Percentiles rank a stretch among this genome's conserved stretches.
Evolutionary conservation across 2,888 invertebrate species (phyloP).

Genomic region (Apamea sordens): DNA sequence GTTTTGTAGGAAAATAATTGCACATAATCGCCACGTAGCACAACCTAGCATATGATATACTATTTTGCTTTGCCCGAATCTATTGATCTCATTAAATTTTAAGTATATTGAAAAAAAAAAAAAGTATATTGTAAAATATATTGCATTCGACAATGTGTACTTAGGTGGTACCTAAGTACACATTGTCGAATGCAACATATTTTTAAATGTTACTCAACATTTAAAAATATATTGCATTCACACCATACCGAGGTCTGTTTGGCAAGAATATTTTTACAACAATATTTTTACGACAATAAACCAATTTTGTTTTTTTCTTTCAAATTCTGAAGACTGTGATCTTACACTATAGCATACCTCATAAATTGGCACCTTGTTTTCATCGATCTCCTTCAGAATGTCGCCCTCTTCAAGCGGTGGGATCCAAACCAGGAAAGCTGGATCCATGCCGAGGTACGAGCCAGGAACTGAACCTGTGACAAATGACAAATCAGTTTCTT

Average conservation of each 20-base stretch:
- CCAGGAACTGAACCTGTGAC: conserved; percentile 94
- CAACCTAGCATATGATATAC: not conserved
- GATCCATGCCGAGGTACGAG: conserved; percentile 97
- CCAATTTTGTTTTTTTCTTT: not conserved
- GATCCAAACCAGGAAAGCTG: conserved; percentile 96
- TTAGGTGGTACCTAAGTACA: not conserved
- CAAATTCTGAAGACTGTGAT: not conserved
- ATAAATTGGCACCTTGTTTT: conserved; percentile 84
- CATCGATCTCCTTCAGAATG: conserved; percentile 91
- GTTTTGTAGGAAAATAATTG: not conserved
- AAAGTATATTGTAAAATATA: no score
- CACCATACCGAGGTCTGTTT: not conserved
- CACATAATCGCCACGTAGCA: not conserved
- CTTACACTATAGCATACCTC: conserved; percentile 78
- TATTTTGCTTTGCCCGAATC: not conserved
- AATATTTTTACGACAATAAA: no score
- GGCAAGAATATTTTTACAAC: not conserved
- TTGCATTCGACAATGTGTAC: no score
- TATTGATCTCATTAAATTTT: not conserved
- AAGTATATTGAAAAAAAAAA: no score
- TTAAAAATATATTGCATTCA: not conserved
- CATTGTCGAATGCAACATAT: not conserved
- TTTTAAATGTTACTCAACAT: no score
- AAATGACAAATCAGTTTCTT: conserved; percentile 63
- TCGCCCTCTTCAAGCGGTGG: conserved; percentile 94